Evolutionary conservation across 2,113 vertebrate species (phyloP), one percentile per base, ranked within the genome.

Genomic region (Xiphorhynchus elegans): DNA sequence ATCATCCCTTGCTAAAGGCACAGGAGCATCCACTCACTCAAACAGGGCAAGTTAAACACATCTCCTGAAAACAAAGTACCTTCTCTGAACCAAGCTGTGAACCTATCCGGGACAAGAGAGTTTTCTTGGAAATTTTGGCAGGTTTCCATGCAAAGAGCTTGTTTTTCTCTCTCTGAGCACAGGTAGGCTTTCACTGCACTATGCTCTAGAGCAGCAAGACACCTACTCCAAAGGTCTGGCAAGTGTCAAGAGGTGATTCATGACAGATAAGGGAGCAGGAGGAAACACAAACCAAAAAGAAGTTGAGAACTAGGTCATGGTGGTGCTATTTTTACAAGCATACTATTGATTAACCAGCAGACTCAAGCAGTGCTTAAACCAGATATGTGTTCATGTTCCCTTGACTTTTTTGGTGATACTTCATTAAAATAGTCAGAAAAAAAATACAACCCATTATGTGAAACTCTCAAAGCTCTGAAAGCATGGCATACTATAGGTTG

Each of bases 31-130:
- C 17, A 8, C 15, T 49, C 75, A n/a, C 28, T 74, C 64, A 77
- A 9, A 29, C 0, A 0, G 59, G 40, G 6, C 25, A 81, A 52
- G 78, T 47, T 19, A 87, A 87, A 73, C 40, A 80, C 0, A 0
- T 2, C 0, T 33, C 40, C 52, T 42, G 12, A 89, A 89, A 83
- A 37, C n/a, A 52, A 73, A 21, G 16, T 44, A 29, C 18, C 24
- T 84, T 60, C 58, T 47, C 74, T 73, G 80, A 83, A 64, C 17
- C 6, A 25, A 72, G 28, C 3, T 2, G 4, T 58, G 53, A 91
- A 55, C 49, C 16, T 73, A 37, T 28, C 24, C 44, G 33, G 23
- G 31, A 24, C 20, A 81, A 47, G 28, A 68, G 9, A 46, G 25
- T 39, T 56, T 89, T 72, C 69, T 59, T 42, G 74, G 42, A 82